Evolutionary conservation across 92 coral and sea anemone genomes (phyloP).

Genomic region (Phenganax subtilis): DNA sequence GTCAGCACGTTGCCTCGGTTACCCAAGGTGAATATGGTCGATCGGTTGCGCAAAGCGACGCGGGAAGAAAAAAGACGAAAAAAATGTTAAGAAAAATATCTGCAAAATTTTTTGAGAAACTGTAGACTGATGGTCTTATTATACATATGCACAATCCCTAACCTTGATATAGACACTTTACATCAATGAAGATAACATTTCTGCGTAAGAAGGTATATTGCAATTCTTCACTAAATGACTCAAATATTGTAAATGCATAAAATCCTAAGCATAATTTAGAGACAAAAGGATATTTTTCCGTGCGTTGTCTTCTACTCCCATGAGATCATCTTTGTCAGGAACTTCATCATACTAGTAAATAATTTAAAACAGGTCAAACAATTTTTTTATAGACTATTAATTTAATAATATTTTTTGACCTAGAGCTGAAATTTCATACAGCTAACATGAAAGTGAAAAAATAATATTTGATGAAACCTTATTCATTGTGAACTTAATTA

Average conservation of each 20-base stretch:
- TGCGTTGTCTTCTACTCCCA: conserved; percentile 97
- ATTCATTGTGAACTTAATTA: too few relatives aligned
- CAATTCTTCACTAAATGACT: not conserved
- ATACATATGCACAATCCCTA: not conserved
- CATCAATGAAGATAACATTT: not conserved
- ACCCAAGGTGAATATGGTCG: conserved; percentile 93
- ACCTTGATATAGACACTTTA: not conserved
- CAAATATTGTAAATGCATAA: not conserved
- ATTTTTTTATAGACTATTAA: too few relatives aligned
- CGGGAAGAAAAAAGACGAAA: conserved; percentile 76
- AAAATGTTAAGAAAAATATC: conserved; percentile 43
- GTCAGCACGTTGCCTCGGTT: conserved; percentile 93
- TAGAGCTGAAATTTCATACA: too few relatives aligned
- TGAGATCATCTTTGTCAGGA: conserved; percentile 87
- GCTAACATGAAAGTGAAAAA: too few relatives aligned
- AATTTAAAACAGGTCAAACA: not conserved
- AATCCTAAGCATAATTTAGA: too few relatives aligned
- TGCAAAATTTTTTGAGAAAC: not conserved
- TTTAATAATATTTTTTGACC: too few relatives aligned
- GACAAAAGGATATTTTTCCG: conserved; percentile 72
- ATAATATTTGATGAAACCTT: too few relatives aligned
- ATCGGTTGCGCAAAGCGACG: conserved; percentile 77
- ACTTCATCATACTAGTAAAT: conserved; percentile 72
- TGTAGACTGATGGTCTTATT: not conserved
- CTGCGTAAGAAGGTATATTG: not conserved